A percentile compares a stretch with the other conserved stretches of the same genome.
Conservation (phyloP, 2,888 invertebrate species). For the Ochropacha duplaris region DNA sequence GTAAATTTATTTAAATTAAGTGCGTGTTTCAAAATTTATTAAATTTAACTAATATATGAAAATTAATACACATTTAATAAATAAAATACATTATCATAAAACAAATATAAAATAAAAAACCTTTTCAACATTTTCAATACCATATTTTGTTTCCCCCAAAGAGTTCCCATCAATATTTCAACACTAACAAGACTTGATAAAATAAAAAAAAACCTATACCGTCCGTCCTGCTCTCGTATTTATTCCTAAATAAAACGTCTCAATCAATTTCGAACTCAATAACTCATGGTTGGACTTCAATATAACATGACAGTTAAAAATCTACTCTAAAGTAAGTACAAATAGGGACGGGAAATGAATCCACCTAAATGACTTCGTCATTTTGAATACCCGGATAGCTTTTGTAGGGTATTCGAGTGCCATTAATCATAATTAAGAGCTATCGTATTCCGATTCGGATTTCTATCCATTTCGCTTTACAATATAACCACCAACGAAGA, state of each 20-base stretch:
- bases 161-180: neutral
- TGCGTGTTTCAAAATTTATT: no score
- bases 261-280: neutral
- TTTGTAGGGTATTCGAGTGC: neutral
- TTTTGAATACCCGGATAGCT: neutral
- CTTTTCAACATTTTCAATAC: no score
- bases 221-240: neutral
- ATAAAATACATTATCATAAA: no score
- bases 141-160: neutral
- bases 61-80: no score
- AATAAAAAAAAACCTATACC: neutral
- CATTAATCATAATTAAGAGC: neutral
- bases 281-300: neutral
- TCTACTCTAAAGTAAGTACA: neutral
- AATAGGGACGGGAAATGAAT: neutral
- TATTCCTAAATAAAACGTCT: neutral
- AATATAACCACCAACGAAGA: no score
- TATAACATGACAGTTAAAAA: neutral
- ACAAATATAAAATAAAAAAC: no score
- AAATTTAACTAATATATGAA: no score
- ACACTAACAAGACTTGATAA: neutral
- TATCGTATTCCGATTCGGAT: neutral
- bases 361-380: neutral
- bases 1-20: no score
- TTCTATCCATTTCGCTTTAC: no score